These are phyloP conservation scores for Phymatocera aterrima DNA, from an alignment of 2,888 invertebrate genomes.

Conservation along the genomic window DNA sequence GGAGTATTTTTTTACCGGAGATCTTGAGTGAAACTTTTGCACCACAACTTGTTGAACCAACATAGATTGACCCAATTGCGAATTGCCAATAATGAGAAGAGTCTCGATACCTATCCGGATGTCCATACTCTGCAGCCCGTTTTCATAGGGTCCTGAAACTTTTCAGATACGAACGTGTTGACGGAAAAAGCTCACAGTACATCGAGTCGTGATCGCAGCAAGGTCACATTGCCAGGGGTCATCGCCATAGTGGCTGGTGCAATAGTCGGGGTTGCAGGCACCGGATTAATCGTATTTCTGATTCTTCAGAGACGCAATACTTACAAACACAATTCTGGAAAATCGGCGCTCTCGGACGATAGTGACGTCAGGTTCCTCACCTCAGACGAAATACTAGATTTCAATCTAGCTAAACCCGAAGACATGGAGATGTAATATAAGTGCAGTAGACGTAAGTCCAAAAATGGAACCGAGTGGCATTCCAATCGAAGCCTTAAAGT, in stretches of 20 bases:
- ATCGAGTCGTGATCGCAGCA: conserved; percentile 46
- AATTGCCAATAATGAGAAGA: too few relatives aligned
- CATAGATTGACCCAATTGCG: too few relatives aligned
- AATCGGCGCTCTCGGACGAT: conserved; percentile 72
- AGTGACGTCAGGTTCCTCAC: conserved; percentile 79
- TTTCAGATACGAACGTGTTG: conserved; percentile 44
- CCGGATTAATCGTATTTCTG: conserved; percentile 55
- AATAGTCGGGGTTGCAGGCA: conserved; percentile 58
- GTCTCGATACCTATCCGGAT: too few relatives aligned
- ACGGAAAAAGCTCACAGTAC: conserved; percentile 49
- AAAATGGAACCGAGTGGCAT: not conserved
- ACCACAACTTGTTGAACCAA: too few relatives aligned
- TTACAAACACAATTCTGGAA: conserved; percentile 63
- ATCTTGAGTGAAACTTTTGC: too few relatives aligned
- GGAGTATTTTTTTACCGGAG: too few relatives aligned
- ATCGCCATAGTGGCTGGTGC: conserved; percentile 62
- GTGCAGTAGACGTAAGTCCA: not conserved
- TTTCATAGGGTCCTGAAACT: not conserved
- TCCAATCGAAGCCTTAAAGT: not conserved
- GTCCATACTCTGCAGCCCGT: not conserved
- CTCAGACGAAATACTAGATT: conserved; percentile 77
- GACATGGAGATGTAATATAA: conserved; percentile 35
- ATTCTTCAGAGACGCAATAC: conserved; percentile 58
- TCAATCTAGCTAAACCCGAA: conserved; percentile 73
- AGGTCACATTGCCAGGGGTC: conserved; percentile 53